A percentile compares a stretch with the other conserved stretches of the same genome.
phyloP scores from a whole-genome alignment of 2,797 vertebrate genomes.

The Gambelia wislizenii region DNA sequence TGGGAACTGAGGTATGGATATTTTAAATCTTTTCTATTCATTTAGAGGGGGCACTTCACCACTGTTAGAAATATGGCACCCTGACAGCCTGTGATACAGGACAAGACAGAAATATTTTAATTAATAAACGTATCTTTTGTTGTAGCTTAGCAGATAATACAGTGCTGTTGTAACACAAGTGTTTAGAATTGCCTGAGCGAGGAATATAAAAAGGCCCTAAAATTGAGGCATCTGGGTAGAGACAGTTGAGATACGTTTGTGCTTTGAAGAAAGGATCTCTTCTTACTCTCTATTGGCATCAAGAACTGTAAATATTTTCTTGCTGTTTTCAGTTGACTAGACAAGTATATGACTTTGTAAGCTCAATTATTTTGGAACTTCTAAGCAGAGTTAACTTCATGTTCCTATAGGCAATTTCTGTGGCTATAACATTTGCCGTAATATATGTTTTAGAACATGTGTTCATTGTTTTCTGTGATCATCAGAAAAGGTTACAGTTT shows the following conservation, averaged over 20 bases:
- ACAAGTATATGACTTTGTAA: neutral
- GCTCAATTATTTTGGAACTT: neutral
- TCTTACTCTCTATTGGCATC: neutral
- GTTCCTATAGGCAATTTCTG: neutral
- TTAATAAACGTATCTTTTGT: neutral
- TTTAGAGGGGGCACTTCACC: no score
- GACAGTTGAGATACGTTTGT: neutral
- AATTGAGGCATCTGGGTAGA: neutral
- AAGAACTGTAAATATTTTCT: neutral
- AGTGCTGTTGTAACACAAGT: neutral
- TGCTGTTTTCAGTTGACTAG: neutral
- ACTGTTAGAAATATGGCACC: neutral
- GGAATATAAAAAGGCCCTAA: neutral
- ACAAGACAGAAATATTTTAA: no score
- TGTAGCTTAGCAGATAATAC: neutral
- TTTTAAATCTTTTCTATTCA: neutral
- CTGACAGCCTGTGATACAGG: no score
- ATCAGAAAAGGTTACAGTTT: neutral
- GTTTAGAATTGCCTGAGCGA: neutral
- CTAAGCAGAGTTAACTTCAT: neutral
- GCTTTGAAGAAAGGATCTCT: neutral
- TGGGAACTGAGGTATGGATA: neutral
- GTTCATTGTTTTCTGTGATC: neutral
- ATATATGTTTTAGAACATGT: neutral
- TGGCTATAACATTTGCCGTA: neutral